phyloP scores from a whole-genome alignment of 2,888 invertebrate genomes.

The Taphrorychus bicolor region DNA sequence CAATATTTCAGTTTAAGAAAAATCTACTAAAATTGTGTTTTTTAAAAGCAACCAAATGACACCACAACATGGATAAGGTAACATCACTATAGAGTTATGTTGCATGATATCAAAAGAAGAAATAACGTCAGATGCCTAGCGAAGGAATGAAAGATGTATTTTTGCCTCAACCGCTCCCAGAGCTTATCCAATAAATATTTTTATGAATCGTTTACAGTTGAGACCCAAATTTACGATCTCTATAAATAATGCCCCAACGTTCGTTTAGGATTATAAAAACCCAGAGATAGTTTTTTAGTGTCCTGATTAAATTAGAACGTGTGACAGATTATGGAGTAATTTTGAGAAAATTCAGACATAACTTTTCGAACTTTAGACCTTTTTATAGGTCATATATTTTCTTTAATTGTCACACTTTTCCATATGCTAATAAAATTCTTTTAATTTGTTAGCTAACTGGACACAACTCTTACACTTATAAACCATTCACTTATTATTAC shows the following conservation, averaged over 20 bases:
- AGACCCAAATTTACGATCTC: constrained; percentile 24
- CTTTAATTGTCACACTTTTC: no score
- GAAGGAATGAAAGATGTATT: constrained; percentile 16
- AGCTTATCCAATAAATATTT: constrained; percentile 27
- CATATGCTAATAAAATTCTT: no score
- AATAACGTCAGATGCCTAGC: not conserved
- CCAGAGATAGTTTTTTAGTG: not conserved
- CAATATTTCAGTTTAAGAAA: no score
- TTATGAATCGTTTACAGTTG: constrained; percentile 28
- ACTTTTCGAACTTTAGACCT: no score
- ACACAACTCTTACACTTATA: no score
- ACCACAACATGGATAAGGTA: not conserved
- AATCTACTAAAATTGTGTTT: not conserved
- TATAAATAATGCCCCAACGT: constrained; percentile 24
- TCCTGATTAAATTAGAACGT: not conserved
- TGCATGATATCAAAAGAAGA: not conserved
- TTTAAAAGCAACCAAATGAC: not conserved
- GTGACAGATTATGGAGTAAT: not conserved
- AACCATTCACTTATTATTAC: no score
- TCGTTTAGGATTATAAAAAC: constrained; percentile 7
- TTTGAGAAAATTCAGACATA: not conserved
- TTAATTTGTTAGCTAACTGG: no score
- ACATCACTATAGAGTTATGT: not conserved
- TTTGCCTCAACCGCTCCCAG: constrained; percentile 18
- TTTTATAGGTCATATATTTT: no score